phyloP scores from a whole-genome alignment of 2,797 vertebrate species.

The Sebastes oblongus region DNA sequence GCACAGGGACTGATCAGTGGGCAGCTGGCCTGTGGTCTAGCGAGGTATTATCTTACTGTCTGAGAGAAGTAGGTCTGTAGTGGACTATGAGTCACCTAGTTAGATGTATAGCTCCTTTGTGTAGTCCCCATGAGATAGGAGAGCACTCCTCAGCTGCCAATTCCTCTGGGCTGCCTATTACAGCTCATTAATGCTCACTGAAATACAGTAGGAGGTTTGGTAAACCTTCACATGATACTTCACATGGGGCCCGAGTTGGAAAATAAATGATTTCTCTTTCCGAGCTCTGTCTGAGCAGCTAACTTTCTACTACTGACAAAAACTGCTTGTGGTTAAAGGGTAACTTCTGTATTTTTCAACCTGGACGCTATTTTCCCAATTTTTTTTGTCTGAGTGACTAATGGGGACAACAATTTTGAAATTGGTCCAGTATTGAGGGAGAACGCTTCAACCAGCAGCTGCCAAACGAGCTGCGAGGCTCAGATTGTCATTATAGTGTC shows the following conservation, averaged over 20 bases:
- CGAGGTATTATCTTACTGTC: conserved; percentile 74
- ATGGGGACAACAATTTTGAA: no score
- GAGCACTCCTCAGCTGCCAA: conserved; percentile 14
- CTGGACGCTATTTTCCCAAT: no score
- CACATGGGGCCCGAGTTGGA: conserved; percentile 14
- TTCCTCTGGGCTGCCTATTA: conserved; percentile 19
- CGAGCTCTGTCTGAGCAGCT: not conserved
- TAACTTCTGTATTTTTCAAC: no score
- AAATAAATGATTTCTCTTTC: conserved; percentile 20
- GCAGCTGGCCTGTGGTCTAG: conserved; percentile 67
- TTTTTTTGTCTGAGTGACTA: no score
- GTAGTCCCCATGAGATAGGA: conserved; percentile 49
- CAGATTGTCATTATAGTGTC: no score
- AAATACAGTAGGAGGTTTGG: conserved; percentile 44
- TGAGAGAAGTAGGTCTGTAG: conserved; percentile 49
- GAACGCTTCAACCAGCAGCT: no score
- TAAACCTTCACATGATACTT: conserved; percentile 38
- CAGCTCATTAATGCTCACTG: conserved; percentile 51
- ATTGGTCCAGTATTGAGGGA: no score
- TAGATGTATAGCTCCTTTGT: conserved; percentile 73
- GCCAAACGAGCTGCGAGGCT: no score
- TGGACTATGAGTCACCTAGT: conserved; percentile 56
- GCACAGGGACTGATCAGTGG: conserved; percentile 43
- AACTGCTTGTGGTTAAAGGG: not conserved
- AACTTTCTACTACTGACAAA: not conserved